Evolutionary conservation across 2,888 invertebrate genomes (phyloP).

Genomic region (Nephrotoma flavescens): DNA sequence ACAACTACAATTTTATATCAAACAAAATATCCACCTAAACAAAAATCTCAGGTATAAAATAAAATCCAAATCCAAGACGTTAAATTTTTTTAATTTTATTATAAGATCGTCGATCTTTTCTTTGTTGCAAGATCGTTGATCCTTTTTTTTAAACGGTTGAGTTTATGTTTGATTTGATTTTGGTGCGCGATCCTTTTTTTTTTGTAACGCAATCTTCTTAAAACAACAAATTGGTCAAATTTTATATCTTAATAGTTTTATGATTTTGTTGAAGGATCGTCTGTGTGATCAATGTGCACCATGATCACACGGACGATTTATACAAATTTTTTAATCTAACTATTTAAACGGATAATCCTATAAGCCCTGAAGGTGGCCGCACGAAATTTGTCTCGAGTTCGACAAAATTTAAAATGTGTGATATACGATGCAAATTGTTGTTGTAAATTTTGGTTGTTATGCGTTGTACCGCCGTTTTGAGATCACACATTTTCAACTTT

Average conservation of each 20-base stretch:
- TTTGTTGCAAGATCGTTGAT: background rate
- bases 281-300: no score
- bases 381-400: no score
- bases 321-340: no score
- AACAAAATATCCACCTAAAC: background rate
- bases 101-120: background rate
- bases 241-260: background rate
- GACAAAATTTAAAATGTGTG: no score
- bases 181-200: background rate
- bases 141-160: background rate
- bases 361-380: no score
- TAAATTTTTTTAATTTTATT: background rate
- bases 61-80: background rate
- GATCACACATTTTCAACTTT: no score
- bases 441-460: no score
- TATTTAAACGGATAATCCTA: no score
- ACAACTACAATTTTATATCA: background rate
- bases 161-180: background rate
- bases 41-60: background rate
- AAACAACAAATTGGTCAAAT: background rate
- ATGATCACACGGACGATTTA: no score
- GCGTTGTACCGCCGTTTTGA: no score
- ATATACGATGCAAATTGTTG: no score
- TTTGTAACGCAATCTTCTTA: background rate
- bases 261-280: no score